phyloP scores from a whole-genome alignment of 2,113 vertebrate genomes.

The Lynx canadensis region DNA sequence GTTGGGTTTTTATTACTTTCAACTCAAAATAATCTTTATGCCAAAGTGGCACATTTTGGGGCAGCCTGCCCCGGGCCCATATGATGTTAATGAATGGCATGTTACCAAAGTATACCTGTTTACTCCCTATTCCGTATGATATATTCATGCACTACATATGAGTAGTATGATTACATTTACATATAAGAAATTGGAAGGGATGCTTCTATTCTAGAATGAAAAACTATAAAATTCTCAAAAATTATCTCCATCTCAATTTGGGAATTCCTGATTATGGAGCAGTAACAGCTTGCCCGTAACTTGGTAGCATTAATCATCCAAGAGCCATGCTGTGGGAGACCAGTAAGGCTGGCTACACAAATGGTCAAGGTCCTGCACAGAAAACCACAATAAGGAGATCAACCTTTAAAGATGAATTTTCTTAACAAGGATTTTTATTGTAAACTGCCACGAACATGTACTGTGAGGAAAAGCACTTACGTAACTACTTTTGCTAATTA shows the following conservation, averaged over 20 bases:
- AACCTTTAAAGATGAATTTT: neutral
- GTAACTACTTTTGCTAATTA: neutral
- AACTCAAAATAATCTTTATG: neutral
- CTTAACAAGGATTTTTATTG: neutral
- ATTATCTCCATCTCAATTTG: neutral
- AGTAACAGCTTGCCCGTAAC: neutral
- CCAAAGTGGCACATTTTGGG: neutral
- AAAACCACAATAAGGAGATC: neutral
- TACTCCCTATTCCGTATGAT: neutral
- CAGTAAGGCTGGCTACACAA: neutral
- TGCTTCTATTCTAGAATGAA: neutral
- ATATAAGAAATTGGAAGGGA: neutral
- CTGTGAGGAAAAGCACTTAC: neutral
- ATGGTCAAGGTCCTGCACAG: neutral
- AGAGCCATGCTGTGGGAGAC: neutral
- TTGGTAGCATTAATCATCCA: neutral
- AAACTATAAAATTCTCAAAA: neutral
- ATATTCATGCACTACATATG: neutral
- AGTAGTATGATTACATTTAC: neutral
- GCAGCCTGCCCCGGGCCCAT: neutral
- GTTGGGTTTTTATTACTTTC: neutral
- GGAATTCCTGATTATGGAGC: neutral
- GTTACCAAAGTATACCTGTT: neutral
- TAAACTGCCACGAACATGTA: neutral
- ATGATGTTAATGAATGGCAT: neutral